Percentiles rank a stretch among this genome's conserved stretches.
Evolutionary conservation across 23 tunicate species (phyloP).

Genomic region (Ciona savignyi): DNA sequence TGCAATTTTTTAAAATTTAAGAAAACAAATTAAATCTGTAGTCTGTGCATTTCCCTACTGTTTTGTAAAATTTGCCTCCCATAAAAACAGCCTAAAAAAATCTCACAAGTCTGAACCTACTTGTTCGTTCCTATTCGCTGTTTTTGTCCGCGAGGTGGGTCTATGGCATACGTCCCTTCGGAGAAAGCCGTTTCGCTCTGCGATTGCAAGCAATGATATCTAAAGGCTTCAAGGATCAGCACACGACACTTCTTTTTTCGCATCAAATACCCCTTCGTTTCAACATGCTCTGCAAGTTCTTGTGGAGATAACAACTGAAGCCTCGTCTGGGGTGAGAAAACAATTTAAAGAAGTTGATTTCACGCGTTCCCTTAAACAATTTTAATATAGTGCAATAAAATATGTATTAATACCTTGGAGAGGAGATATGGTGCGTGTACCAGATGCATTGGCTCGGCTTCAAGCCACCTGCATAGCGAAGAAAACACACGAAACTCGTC

Average conservation of each 20-base stretch:
- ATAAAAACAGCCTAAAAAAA: too few species aligned
- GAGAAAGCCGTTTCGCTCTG: conserved; percentile 5
- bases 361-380: too few species aligned
- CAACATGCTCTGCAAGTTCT: conserved; percentile 78
- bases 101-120: too few species aligned
- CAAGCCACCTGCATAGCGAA: conserved; percentile 78
- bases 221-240: conserved; percentile 70
- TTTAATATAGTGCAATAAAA: too few species aligned
- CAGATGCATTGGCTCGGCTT: conserved; percentile 68
- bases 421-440: conserved; percentile 85
- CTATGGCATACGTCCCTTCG: neutral
- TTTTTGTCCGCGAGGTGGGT: conserved; percentile 6
- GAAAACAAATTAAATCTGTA: too few species aligned
- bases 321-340: conserved; percentile 32
- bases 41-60: too few species aligned
- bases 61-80: too few species aligned
- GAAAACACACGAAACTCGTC: conserved; percentile 63
- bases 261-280: conserved; percentile 82
- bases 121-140: conserved; percentile 19
- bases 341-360: too few species aligned
- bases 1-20: too few species aligned
- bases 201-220: conserved; percentile 62
- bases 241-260: conserved; percentile 84
- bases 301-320: conserved; percentile 59
- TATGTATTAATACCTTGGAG: conserved; percentile 81